Evolutionary conservation across 2,888 invertebrate species (phyloP), one percentile per base, ranked within the genome.

Genomic region (Tetramorium bicarinatum): DNA sequence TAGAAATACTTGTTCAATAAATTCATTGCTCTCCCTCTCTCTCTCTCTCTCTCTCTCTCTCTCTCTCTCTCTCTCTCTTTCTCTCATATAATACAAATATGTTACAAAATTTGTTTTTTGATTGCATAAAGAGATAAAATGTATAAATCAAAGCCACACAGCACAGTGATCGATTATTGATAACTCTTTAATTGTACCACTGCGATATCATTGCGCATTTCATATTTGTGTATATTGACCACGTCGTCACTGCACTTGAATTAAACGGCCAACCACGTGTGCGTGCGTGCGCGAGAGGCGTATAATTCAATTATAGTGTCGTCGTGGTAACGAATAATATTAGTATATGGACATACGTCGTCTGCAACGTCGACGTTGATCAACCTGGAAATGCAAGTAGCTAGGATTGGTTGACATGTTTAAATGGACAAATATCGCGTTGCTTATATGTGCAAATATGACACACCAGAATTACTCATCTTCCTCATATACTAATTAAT

Each of bases 291-390:
- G 76, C 34, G 18, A 49, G 47, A 56, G 25, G 64, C 71, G 38
- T 56, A 84, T 71, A 80, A 86, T 81, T 89, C 80, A 84, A 87
- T 89, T 85, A 87, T 82, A 82, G 76, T 74, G 79, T 81, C 82
- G 88, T 69, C 82, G 83, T 69, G 84, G 79, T 83, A 85, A 71
- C 64, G 67, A 56, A 82, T 77, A 82, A 89, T 84, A 84, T 81
- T 74, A 72, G 75, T 74, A 64, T 72, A 72, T 67, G 47, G 86
- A 87, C 84, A 67, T 82, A 62, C 79, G 85, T 88, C 89, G 85
- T 88, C 84, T 87, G 83, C 83, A 75, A 56, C 66, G 74, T 77
- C 62, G 75, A 88, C 84, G 72, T 83, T 77, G 82, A 85, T 89
- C 79, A 83, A 84, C 69, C 62, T 67, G 74, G 72, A 82, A 72